Evolutionary conservation across 1,140 invertebrate species (phyloP).

Genomic region (Cephus cinctus): DNA sequence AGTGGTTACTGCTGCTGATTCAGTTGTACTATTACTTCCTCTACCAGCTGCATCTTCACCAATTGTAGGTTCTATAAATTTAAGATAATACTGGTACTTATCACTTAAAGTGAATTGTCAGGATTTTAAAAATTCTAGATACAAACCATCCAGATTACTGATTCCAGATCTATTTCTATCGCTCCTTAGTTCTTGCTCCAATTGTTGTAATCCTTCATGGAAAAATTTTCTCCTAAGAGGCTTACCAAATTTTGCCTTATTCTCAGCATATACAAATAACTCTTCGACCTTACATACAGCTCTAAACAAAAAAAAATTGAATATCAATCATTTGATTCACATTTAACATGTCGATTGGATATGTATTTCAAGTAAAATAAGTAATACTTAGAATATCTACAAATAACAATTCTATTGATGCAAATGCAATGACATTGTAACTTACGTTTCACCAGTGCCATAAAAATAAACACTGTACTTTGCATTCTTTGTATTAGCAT

Average conservation of each 20-base stretch:
- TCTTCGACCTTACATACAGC: slow-evolving; percentile 58
- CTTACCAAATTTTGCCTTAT: slow-evolving; percentile 68
- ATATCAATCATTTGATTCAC: slow-evolving; percentile 3
- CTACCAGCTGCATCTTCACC: neutral
- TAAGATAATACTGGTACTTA: neutral
- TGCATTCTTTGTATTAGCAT: slow-evolving; percentile 72
- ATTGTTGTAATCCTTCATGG: slow-evolving; percentile 67
- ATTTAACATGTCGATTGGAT: slow-evolving; percentile 2
- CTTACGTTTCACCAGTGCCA: slow-evolving; percentile 92
- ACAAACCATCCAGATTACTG: slow-evolving; percentile 23
- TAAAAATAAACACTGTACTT: slow-evolving; percentile 93
- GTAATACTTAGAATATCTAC: neutral
- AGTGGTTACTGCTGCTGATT: neutral
- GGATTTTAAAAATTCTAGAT: too few relatives aligned
- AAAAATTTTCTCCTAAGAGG: slow-evolving; percentile 64
- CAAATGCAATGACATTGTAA: slow-evolving; percentile 24
- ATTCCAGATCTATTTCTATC: slow-evolving; percentile 27
- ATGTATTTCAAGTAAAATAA: neutral
- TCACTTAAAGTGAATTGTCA: too few relatives aligned
- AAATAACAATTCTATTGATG: slow-evolving; percentile 5
- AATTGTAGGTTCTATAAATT: neutral
- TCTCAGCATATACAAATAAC: slow-evolving; percentile 58
- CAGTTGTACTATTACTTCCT: neutral
- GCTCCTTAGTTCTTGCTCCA: slow-evolving; percentile 55
- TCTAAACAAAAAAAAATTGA: slow-evolving; percentile 26